Conservation (phyloP, 2,888 invertebrate species). For the Dryomyza anilis region DNA sequence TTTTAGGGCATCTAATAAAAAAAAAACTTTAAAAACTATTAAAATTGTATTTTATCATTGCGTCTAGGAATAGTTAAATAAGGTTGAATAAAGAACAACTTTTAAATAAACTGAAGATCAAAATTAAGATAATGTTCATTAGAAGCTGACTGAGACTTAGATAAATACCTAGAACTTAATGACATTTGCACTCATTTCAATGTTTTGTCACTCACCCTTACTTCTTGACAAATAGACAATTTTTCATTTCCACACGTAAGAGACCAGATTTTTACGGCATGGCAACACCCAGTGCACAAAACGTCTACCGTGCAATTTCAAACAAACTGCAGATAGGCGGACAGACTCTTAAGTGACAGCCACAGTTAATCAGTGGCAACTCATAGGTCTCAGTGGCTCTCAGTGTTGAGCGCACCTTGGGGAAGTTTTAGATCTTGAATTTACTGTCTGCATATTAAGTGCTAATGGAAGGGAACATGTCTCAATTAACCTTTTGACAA, state of each 20-base stretch:
- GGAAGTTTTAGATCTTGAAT: neutral
- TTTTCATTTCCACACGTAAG: constrained; percentile 12
- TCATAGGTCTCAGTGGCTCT: too few species aligned
- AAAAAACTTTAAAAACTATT: too few species aligned
- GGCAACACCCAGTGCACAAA: neutral
- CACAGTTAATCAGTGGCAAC: constrained; percentile 6
- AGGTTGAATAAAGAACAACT: neutral
- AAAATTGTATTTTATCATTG: neutral
- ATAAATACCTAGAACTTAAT: neutral
- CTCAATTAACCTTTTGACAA: constrained; percentile 11
- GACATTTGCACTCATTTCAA: neutral
- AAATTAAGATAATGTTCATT: too few species aligned
- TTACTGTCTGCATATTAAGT: constrained; percentile 5
- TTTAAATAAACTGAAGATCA: too few species aligned
- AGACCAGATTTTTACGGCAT: neutral
- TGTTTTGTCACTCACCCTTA: neutral
- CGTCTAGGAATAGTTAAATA: neutral
- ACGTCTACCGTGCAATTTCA: neutral
- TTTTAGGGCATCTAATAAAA: too few species aligned
- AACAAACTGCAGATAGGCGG: neutral
- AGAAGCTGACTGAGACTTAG: neutral
- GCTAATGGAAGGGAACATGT: constrained; percentile 11
- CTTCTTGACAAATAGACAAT: too few species aligned
- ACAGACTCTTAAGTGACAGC: neutral
- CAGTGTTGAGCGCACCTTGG: too few species aligned